These are phyloP conservation scores for Pan troglodytes DNA, from an alignment of 2,113 vertebrate species.

Conservation along the genomic window DNA sequence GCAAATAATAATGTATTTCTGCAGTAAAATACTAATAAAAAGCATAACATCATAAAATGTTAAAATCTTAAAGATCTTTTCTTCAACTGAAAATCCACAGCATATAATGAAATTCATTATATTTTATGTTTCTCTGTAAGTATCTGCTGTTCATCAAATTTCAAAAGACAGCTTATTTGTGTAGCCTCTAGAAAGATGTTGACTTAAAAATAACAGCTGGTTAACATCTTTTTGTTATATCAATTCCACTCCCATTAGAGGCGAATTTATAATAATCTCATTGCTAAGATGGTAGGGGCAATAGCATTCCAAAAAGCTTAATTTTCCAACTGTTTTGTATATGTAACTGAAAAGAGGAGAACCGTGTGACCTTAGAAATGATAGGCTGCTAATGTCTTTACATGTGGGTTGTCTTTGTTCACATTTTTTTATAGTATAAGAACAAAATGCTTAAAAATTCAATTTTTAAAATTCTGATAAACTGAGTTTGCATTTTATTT, in stretches of 20 bases:
- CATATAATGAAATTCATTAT: not conserved
- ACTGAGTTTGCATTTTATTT: not conserved
- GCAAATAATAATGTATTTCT: not conserved
- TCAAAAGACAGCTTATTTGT: not conserved
- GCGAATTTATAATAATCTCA: not conserved
- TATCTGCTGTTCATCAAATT: not conserved
- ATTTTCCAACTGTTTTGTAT: not conserved
- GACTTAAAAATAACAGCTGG: not conserved
- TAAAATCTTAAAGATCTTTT: not conserved
- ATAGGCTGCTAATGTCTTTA: not conserved
- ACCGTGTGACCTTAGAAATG: not conserved
- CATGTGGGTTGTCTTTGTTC: not conserved
- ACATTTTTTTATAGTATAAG: not conserved
- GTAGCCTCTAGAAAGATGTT: not conserved
- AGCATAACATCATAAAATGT: not conserved
- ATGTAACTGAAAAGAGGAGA: not conserved
- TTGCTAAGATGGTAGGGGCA: not conserved
- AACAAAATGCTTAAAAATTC: not conserved
- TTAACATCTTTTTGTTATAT: not conserved
- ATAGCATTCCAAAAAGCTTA: not conserved
- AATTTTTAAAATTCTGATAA: not conserved
- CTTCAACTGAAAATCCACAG: not conserved
- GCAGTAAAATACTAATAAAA: not conserved
- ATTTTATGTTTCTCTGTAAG: not conserved
- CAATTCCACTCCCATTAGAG: not conserved